These are phyloP conservation scores for Salvelinus sp. DNA, from an alignment of 2,113 vertebrate species.

Conservation along the genomic window DNA sequence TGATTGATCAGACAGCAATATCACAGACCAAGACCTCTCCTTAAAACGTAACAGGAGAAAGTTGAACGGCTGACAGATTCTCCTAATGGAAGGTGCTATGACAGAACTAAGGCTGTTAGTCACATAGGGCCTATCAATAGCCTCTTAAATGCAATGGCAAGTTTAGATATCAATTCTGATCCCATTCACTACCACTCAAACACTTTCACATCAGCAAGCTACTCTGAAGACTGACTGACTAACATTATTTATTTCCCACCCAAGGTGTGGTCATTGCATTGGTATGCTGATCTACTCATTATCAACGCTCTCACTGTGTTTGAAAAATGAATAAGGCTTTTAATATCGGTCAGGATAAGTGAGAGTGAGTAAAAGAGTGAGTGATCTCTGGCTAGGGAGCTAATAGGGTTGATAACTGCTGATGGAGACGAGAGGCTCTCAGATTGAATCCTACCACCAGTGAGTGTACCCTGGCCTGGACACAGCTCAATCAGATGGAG, in stretches of 20 bases:
- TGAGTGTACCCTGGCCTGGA: not conserved
- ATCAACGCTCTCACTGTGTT: not conserved
- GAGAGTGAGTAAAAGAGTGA: not conserved
- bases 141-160: not conserved
- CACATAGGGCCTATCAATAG: not conserved
- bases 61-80: not conserved
- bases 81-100: not conserved
- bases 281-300: not conserved
- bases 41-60: not conserved
- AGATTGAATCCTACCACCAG: not conserved
- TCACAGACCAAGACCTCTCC: not conserved
- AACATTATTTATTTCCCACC: not conserved
- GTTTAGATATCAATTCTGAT: not conserved
- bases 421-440: slow-evolving; percentile 15
- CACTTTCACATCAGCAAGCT: not conserved
- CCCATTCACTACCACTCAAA: not conserved
- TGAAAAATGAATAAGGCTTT: slow-evolving; percentile 66
- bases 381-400: slow-evolving; percentile 41
- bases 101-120: not conserved
- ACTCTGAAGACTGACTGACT: not conserved
- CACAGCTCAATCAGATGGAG: not conserved
- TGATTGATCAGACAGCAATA: not conserved
- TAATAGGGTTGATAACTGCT: slow-evolving; percentile 34
- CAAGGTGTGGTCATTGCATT: not conserved
- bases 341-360: slow-evolving; percentile 56